These are phyloP conservation scores for Chondrilla cf. caribensis DNA, from an alignment of 37 sponge, comb jelly and placozoan genomes.

Conservation along the genomic window DNA sequence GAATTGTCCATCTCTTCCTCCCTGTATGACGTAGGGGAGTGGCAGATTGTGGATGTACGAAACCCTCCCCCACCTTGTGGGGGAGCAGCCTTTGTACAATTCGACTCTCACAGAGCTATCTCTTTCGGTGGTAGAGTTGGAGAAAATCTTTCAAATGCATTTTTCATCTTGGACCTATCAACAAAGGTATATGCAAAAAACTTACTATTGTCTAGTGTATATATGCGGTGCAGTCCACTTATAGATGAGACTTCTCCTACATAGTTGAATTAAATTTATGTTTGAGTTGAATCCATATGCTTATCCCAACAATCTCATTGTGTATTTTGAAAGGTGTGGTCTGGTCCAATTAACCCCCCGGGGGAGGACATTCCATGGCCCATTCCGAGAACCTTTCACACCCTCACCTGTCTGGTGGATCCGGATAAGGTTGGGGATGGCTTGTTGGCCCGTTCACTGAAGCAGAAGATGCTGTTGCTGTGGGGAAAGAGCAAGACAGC, in stretches of 20 bases:
- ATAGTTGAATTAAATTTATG: no score
- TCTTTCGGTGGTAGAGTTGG: background rate
- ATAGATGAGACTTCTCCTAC: no score
- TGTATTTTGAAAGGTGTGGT: background rate
- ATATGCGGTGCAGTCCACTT: no score
- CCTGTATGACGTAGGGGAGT: no score
- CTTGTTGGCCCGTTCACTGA: background rate
- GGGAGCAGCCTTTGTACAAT: background rate
- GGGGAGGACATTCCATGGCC: conserved; percentile 15
- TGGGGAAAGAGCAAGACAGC: conserved; percentile 1
- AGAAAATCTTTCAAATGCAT: background rate
- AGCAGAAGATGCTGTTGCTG: background rate
- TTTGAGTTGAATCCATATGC: background rate
- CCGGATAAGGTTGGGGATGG: background rate
- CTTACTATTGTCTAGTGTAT: no score
- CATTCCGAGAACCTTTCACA: conserved; percentile 15
- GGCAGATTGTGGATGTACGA: no score
- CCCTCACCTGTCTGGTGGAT: background rate
- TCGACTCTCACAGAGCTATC: background rate
- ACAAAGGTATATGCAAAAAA: conserved; percentile 6
- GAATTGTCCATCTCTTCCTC: no score
- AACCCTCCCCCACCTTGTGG: background rate
- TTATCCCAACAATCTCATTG: background rate
- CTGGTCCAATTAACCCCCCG: background rate
- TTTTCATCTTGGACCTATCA: background rate